Evolutionary conservation across 1,140 invertebrate genomes (phyloP), one percentile per base, ranked within the genome.

Genomic region (Drosophila sechellia): DNA sequence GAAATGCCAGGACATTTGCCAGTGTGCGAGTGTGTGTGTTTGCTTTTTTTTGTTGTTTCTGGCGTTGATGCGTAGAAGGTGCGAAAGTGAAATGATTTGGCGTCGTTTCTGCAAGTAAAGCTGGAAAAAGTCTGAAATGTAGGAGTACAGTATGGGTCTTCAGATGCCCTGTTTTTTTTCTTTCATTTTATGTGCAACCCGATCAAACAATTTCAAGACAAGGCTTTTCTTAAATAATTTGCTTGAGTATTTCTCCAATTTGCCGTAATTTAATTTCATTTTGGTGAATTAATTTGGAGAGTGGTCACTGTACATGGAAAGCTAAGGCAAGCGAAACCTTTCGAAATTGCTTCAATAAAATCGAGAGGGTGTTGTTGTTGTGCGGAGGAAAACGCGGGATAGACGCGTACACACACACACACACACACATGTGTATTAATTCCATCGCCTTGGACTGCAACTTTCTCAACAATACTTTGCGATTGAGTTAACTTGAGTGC

Each of bases 61-160:
- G 48, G 49, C 68, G 58, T 50, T 79, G 84, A 77, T 81, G 78
- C 83, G 78, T 85, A 85, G 78, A 81, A 85, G 83, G 81, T 85
- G 81, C 84, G 81, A 86, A 86, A 85, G 57, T 66, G 78, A 87
- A 87, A 87, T 85, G 69, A 80, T 86, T 84, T 72, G 55, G 61
- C 55, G 54, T 84, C 63, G 61, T 45, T 65, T 56, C 37, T 43
- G 17, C 25, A 31, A 40, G 5, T 48, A 53, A 55, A 34, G 10
- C n/a, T 45, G 15, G 10, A 59, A 39, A 49, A 31, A 34, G 22
- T 10, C 34, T 31, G 49, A 37, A 20, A 43, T 52, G 31, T 68
- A 20, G 22, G 40, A 15, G 2, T 52, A 75, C 72, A 75, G 72
- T 22, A 22, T 75, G 22, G 11, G 20, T n/a, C 12, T 3, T 4